Evolutionary conservation across 1,140 invertebrate species (phyloP).

Genomic region (Oryzaephilus surinamensis): DNA sequence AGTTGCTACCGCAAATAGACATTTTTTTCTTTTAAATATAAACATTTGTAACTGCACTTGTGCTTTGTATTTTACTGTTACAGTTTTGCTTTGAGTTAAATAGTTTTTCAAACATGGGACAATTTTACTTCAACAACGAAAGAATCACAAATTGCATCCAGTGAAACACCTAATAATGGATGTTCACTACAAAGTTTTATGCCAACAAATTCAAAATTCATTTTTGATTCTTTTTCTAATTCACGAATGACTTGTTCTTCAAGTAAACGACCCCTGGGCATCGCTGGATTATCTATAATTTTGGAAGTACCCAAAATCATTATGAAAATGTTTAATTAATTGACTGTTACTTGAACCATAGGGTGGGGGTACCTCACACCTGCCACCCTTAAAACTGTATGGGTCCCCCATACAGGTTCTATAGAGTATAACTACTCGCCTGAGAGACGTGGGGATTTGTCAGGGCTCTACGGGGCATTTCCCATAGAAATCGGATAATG

Average conservation of each 20-base stretch:
- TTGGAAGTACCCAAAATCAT: conserved; percentile 20
- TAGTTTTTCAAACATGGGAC: conserved; percentile 32
- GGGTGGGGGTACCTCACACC: too few species aligned
- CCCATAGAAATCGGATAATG: too few species aligned
- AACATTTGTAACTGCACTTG: conserved; percentile 43
- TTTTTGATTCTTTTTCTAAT: conserved; percentile 5
- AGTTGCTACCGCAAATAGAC: conserved; percentile 18
- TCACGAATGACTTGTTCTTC: conserved; percentile 10
- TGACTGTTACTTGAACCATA: too few species aligned
- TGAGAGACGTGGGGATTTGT: too few species aligned
- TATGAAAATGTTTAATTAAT: too few species aligned
- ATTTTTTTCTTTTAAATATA: conserved; percentile 24
- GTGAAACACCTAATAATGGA: conserved; percentile 35
- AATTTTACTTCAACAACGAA: conserved; percentile 41
- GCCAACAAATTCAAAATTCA: conserved; percentile 13
- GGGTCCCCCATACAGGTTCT: too few species aligned
- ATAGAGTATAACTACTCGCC: too few species aligned
- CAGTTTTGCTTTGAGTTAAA: conserved; percentile 12
- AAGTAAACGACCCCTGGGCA: conserved; percentile 20
- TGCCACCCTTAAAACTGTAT: too few species aligned
- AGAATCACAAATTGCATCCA: conserved; percentile 38
- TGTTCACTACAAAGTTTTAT: conserved; percentile 14
- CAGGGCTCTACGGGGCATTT: too few species aligned
- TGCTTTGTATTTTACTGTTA: conserved; percentile 36
- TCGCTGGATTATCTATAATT: conserved; percentile 15